These are phyloP conservation scores for Pantala flavescens DNA, from an alignment of 1,140 invertebrate species.

Conservation along the genomic window DNA sequence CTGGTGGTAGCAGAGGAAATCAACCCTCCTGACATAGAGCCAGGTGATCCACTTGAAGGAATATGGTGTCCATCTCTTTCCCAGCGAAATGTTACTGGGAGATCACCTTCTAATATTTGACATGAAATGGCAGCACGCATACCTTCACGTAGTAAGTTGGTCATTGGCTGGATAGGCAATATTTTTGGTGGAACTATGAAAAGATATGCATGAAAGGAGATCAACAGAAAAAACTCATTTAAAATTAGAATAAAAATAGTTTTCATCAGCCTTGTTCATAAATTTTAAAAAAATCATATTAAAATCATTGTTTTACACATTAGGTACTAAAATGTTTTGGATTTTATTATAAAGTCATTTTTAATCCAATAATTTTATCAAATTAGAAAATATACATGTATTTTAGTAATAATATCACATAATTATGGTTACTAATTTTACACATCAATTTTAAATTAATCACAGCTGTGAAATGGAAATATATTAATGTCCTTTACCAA, in stretches of 20 bases:
- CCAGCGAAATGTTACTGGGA: constrained; percentile 78
- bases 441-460: no score
- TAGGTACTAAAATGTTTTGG: no score
- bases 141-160: constrained; percentile 70
- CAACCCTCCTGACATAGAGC: constrained; percentile 24
- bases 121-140: constrained; percentile 87
- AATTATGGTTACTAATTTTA: no score
- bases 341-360: no score
- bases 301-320: no score
- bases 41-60: constrained; percentile 23
- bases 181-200: constrained; percentile 76
- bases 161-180: constrained; percentile 72
- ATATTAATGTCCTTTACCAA: constrained; percentile 44
- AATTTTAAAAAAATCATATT: no score
- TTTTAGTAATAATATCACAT: no score
- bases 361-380: no score
- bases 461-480: no score
- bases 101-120: constrained; percentile 87
- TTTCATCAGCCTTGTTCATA: not conserved
- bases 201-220: constrained; percentile 22
- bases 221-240: not conserved
- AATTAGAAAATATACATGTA: not conserved
- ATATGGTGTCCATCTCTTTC: constrained; percentile 66
- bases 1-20: constrained; percentile 46
- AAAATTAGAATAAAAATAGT: not conserved